A percentile compares a stretch with the other conserved stretches of the same genome.
These are phyloP conservation scores for Euschistus heros DNA, from an alignment of 1,140 invertebrate genomes.

Conservation along the genomic window DNA sequence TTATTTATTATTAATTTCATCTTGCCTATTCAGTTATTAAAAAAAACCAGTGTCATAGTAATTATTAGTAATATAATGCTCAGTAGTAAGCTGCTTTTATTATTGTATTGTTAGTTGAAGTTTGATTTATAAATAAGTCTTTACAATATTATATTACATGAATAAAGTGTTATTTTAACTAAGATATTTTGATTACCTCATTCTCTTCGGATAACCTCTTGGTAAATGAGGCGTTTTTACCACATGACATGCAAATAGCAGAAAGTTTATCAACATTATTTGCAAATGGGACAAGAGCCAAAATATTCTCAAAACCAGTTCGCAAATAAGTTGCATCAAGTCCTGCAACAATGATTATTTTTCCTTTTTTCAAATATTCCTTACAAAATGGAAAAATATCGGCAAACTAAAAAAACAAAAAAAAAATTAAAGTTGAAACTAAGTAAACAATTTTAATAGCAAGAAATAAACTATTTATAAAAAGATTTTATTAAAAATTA, in stretches of 20 bases:
- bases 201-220: slow-evolving; percentile 41
- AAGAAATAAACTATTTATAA: not conserved
- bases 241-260: slow-evolving; percentile 52
- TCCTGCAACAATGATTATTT: slow-evolving; percentile 52
- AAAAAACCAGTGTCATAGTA: no score
- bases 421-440: not conserved
- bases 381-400: slow-evolving; percentile 50
- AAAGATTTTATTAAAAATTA: not conserved
- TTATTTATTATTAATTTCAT: no score
- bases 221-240: slow-evolving; percentile 47
- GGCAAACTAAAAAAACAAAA: slow-evolving; percentile 32
- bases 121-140: no score
- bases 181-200: slow-evolving; percentile 5
- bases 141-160: no score
- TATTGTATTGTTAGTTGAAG: no score
- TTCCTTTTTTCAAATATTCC: slow-evolving; percentile 46
- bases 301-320: slow-evolving; percentile 46
- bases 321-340: slow-evolving; percentile 52
- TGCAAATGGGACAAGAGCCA: slow-evolving; percentile 48
- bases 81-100: no score
- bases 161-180: no score
- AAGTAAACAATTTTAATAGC: not conserved
- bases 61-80: no score
- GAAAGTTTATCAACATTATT: slow-evolving; percentile 50
- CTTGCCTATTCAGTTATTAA: no score